Conservation (phyloP, 1,140 invertebrate genomes). For the Cotesia vestalis region DNA sequence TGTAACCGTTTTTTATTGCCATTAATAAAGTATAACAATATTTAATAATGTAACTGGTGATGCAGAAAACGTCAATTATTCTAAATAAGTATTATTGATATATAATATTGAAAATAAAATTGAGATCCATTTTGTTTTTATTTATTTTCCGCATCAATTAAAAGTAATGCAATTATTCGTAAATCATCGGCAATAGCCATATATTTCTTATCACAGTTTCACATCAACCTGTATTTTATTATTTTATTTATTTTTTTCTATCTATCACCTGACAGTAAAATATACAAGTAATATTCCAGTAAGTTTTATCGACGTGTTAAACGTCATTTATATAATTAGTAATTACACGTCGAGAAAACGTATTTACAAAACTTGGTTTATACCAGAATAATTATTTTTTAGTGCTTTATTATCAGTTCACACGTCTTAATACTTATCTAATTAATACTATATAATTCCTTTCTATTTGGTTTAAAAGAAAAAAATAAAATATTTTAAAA, state of each 20-base stretch:
- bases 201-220: constrained; percentile 21
- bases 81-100: no score
- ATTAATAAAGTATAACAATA: constrained; percentile 34
- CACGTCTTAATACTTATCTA: no score
- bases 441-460: no score
- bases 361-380: no score
- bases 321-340: no score
- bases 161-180: background rate
- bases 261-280: background rate
- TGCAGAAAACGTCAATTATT: constrained; percentile 8
- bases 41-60: constrained; percentile 12
- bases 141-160: constrained; percentile 2
- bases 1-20: constrained; percentile 48
- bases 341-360: no score
- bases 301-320: background rate
- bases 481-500: no score
- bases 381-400: no score
- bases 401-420: no score
- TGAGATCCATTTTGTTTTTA: background rate
- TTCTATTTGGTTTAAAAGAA: no score
- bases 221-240: background rate
- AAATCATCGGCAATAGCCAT: constrained; percentile 4
- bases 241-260: background rate
- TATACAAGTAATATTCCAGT: constrained; percentile 15
- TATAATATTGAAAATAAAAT: no score